phyloP scores from a whole-genome alignment of 2,888 invertebrate genomes.

The Resseliella maxima region DNA sequence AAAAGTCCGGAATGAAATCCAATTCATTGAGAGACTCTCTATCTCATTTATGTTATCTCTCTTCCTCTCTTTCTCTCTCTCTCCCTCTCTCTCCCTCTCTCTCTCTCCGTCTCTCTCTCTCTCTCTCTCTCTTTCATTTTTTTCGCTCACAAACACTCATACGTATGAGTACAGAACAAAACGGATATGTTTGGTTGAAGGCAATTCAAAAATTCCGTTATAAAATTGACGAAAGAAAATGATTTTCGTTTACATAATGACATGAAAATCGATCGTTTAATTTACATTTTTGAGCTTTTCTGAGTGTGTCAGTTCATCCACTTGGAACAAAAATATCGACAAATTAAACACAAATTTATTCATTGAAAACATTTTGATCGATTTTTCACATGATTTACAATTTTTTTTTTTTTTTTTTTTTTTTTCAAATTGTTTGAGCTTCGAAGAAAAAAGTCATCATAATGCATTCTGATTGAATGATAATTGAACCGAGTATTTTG shows the following conservation, averaged over 20 bases:
- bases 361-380: conserved; percentile 55
- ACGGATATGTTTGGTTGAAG: not conserved
- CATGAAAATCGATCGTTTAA: conserved; percentile 20
- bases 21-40: not conserved
- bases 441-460: not conserved
- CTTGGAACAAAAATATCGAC: not conserved
- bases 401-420: no score
- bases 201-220: not conserved
- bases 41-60: no score
- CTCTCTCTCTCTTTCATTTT: no score
- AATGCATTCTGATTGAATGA: not conserved
- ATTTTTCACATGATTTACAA: conserved; percentile 56
- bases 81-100: no score
- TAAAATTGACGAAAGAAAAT: not conserved
- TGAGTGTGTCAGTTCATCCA: not conserved
- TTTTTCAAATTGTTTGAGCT: no score
- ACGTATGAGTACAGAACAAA: not conserved
- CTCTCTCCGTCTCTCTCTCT: no score
- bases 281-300: not conserved
- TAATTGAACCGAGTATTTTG: not conserved
- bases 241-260: not conserved
- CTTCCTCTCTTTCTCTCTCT: no score
- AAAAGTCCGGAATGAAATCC: conserved; percentile 46
- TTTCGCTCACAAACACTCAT: not conserved
- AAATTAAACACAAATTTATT: conserved; percentile 56